These are phyloP conservation scores for Lamellibrachia columna DNA, from an alignment of 2,888 invertebrate genomes.

Conservation along the genomic window DNA sequence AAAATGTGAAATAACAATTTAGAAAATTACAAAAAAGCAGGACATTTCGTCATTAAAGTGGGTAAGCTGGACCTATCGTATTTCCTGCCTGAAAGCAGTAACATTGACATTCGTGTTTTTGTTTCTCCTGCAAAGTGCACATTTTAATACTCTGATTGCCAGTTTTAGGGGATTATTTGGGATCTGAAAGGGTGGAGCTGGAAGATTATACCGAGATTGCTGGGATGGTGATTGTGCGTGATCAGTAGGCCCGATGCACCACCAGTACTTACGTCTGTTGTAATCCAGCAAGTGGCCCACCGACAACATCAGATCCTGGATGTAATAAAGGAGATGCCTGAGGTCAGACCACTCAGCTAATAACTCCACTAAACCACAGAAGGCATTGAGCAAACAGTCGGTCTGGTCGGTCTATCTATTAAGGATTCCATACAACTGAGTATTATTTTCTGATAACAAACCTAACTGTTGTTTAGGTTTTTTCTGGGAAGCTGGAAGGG, in stretches of 20 bases:
- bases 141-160: not conserved
- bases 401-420: not conserved
- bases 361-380: not conserved
- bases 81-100: no score
- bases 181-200: not conserved
- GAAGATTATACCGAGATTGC: not conserved
- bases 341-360: not conserved
- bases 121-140: not conserved
- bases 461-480: no score
- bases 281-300: not conserved
- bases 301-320: not conserved
- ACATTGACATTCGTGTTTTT: not conserved
- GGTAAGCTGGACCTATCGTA: no score
- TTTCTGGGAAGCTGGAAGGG: no score
- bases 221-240: not conserved
- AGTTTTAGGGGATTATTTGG: not conserved
- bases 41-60: no score
- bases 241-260: not conserved
- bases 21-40: no score
- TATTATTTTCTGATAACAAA: no score
- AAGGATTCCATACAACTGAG: no score
- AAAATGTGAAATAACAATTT: no score
- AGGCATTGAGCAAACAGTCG: not conserved
- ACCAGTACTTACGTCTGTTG: not conserved
- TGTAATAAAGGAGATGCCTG: not conserved